phyloP scores from a whole-genome alignment of 2,113 vertebrate species.

The Corythoichthys haematopterus region DNA sequence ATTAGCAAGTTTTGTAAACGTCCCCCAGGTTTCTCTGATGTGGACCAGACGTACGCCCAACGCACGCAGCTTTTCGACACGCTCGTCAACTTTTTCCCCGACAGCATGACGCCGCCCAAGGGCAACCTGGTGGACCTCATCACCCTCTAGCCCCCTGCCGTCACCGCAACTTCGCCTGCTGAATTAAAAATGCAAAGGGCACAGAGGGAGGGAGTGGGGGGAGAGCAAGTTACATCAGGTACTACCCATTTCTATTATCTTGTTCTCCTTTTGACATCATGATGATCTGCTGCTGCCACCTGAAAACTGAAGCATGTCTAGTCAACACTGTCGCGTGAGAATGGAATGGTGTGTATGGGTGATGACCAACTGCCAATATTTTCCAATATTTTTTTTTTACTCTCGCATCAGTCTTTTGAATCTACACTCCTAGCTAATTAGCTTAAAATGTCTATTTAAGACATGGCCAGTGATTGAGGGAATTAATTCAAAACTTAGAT shows the following conservation, averaged over 20 bases:
- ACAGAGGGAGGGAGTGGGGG: background rate
- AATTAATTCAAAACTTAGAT: too few species aligned
- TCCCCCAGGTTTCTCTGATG: slow-evolving; percentile 87
- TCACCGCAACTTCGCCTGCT: background rate
- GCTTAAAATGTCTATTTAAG: background rate
- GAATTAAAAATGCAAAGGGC: slow-evolving; percentile 1
- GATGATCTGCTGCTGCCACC: slow-evolving; percentile 18
- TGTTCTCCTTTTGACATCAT: slow-evolving; percentile 2
- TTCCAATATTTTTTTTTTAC: background rate
- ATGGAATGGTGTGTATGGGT: background rate
- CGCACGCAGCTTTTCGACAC: slow-evolving; percentile 97
- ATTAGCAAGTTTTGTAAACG: too few species aligned
- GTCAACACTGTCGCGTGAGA: slow-evolving; percentile 6
- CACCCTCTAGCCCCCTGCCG: slow-evolving; percentile 76
- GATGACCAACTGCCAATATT: background rate
- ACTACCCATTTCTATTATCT: slow-evolving; percentile 33
- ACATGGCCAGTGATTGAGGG: background rate
- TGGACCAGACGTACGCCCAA: slow-evolving; percentile 95
- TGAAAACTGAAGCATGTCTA: background rate
- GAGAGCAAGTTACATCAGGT: slow-evolving; percentile 24
- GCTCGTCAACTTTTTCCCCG: slow-evolving; percentile 96
- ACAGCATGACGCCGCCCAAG: slow-evolving; percentile 98
- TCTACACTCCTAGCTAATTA: background rate
- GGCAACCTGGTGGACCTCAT: slow-evolving; percentile 98
- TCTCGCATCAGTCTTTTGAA: background rate